Percentiles rank a stretch among this genome's conserved stretches.
Evolutionary conservation across 2,113 vertebrate genomes (phyloP).

Genomic region (Zingel zingel): DNA sequence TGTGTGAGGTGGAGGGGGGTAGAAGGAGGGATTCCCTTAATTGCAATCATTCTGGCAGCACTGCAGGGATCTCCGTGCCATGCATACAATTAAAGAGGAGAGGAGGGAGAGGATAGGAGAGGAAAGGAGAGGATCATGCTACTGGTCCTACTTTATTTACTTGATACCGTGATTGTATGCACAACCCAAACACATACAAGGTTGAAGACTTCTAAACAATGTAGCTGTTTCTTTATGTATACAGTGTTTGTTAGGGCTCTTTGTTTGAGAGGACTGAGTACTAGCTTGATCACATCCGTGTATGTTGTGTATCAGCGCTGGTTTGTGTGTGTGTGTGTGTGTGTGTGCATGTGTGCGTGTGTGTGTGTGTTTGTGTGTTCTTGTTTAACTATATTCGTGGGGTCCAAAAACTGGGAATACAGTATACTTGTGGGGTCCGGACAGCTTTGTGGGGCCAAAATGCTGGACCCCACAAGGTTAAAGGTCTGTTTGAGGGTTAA

Average conservation of each 20-base stretch:
- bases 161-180: background rate
- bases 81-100: conserved; percentile 77
- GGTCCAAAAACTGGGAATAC: no score
- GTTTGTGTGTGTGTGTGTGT: conserved; percentile 54
- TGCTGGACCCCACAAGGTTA: no score
- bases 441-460: no score
- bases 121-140: conserved; percentile 23
- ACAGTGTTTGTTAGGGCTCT: background rate
- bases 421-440: no score
- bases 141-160: conserved; percentile 38
- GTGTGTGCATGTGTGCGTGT: no score
- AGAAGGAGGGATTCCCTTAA: conserved; percentile 82
- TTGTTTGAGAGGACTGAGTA: background rate
- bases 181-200: background rate
- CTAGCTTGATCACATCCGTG: conserved; percentile 20
- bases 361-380: background rate
- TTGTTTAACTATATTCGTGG: no score
- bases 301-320: conserved; percentile 11
- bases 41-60: conserved; percentile 85
- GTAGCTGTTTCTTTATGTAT: background rate
- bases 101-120: conserved; percentile 14
- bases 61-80: conserved; percentile 78
- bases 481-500: no score
- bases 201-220: background rate
- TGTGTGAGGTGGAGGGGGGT: conserved; percentile 29